A percentile compares a stretch with the other conserved stretches of the same genome.
These are phyloP conservation scores for Anguilla marmorata DNA, from an alignment of 2,797 vertebrate genomes.

Conservation along the genomic window DNA sequence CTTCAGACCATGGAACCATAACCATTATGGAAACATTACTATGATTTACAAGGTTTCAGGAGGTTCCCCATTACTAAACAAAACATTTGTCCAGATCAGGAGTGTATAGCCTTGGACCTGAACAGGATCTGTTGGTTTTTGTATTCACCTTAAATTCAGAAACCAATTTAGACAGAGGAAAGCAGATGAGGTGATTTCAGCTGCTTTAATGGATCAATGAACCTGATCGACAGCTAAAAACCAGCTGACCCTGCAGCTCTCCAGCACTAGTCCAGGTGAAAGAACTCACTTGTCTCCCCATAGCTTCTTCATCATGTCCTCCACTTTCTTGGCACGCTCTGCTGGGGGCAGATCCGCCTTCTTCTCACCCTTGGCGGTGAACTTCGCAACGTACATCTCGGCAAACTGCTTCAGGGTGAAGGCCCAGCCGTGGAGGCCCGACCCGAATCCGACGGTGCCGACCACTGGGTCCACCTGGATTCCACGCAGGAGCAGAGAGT, in stretches of 20 bases:
- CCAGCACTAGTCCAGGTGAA: not conserved
- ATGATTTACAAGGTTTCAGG: no score
- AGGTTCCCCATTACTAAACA: not conserved
- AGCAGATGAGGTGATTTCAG: not conserved
- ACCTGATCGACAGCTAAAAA: not conserved
- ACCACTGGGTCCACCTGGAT: conserved; percentile 61
- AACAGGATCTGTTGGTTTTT: no score
- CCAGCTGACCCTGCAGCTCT: not conserved
- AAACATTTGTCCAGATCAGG: not conserved
- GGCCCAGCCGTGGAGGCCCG: conserved; percentile 64
- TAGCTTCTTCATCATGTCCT: conserved; percentile 61
- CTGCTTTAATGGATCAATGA: not conserved
- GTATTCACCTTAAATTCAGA: not conserved
- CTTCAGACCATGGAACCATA: not conserved
- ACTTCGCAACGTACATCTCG: conserved; percentile 67
- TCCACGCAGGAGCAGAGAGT: not conserved
- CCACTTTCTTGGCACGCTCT: conserved; percentile 56
- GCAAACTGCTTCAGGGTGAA: conserved; percentile 71
- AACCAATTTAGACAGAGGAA: not conserved
- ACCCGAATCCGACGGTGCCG: conserved; percentile 64
- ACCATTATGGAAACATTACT: no score
- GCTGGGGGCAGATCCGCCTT: conserved; percentile 38
- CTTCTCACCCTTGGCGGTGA: conserved; percentile 67
- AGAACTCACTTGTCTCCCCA: conserved; percentile 59
- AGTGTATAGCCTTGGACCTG: not conserved